These are phyloP conservation scores for Anabacerthia variegaticeps DNA, from an alignment of 2,797 vertebrate species.

Conservation along the genomic window DNA sequence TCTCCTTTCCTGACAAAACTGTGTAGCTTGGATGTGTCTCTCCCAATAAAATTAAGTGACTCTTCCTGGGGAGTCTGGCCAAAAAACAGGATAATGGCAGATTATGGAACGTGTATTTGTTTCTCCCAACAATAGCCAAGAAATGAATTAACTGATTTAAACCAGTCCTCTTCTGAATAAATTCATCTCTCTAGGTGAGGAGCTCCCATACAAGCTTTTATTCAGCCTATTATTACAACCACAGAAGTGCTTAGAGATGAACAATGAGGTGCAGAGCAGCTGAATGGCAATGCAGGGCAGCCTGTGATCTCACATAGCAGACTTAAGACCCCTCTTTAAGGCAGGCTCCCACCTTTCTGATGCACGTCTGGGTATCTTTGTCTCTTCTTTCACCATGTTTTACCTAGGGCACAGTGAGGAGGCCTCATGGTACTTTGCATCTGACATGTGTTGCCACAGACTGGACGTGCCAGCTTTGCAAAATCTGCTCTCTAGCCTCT, in stretches of 20 bases:
- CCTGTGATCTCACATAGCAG: neutral
- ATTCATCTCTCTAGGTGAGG: neutral
- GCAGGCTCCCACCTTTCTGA: neutral
- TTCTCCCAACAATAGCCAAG: neutral
- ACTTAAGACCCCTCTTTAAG: neutral
- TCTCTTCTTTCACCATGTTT: neutral
- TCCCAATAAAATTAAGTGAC: neutral
- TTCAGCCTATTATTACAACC: neutral
- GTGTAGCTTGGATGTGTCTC: neutral
- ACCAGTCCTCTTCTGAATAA: conserved; percentile 13
- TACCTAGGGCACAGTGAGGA: neutral
- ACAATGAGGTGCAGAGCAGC: neutral
- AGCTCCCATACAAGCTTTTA: neutral
- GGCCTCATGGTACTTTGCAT: neutral
- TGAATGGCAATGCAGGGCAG: neutral
- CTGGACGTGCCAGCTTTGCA: neutral
- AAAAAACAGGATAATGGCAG: neutral
- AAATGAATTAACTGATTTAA: conserved; percentile 44
- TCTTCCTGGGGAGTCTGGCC: neutral
- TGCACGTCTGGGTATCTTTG: neutral
- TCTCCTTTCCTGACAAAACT: neutral
- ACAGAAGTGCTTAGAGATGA: neutral
- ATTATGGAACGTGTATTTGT: conserved; percentile 12
- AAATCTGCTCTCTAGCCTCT: neutral
- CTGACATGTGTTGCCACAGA: neutral